Evolutionary conservation across 2,113 vertebrate genomes (phyloP).

Genomic region (Charadrius vociferus): DNA sequence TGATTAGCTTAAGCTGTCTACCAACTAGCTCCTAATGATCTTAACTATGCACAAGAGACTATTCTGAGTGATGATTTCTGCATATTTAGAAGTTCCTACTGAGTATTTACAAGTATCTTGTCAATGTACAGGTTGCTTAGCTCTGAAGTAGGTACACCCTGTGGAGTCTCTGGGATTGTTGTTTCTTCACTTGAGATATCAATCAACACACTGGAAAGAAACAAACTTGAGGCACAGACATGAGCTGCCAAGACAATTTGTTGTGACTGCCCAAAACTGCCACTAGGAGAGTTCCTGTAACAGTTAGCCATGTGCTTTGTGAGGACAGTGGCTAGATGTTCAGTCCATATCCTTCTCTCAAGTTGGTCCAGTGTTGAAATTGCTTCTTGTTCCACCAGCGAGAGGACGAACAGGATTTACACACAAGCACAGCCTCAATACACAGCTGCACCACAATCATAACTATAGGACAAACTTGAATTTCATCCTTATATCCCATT

Average conservation of each 20-base stretch:
- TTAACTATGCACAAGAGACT: not conserved
- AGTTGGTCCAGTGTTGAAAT: not conserved
- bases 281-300: rapidly evolving
- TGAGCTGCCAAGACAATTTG: not conserved
- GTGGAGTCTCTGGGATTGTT: not conserved
- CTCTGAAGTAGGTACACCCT: not conserved
- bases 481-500: not conserved
- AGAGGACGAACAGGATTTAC: not conserved
- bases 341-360: not conserved
- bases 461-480: not conserved
- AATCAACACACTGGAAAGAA: not conserved
- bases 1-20: not conserved
- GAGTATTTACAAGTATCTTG: not conserved
- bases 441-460: not conserved
- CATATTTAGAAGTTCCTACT: not conserved
- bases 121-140: not conserved
- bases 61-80: not conserved
- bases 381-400: not conserved
- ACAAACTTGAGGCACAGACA: not conserved
- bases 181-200: not conserved
- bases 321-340: not conserved
- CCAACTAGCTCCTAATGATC: not conserved
- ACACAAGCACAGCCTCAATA: rapidly evolving
- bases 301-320: not conserved
- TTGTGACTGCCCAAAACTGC: not conserved